Evolutionary conservation across 1,140 invertebrate species (phyloP).

Genomic region (Diabrotica undecimpunctata): DNA sequence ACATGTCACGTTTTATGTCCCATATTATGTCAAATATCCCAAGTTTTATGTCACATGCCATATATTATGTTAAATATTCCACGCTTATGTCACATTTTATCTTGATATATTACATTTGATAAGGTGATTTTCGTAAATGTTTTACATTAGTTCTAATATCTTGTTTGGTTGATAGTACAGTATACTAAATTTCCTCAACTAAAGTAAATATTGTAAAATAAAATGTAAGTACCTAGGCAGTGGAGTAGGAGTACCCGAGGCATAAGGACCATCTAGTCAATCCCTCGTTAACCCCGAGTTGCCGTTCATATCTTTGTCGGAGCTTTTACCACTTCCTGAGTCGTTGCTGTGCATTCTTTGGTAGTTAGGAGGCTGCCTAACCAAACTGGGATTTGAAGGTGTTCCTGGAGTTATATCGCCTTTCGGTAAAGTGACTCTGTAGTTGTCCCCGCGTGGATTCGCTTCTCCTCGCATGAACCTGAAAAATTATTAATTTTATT

Average conservation of each 20-base stretch:
- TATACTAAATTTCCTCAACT: too few relatives aligned
- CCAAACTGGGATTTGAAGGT: conserved; percentile 57
- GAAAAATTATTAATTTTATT: conserved; percentile 18
- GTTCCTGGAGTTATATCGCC: conserved; percentile 63
- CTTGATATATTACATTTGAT: too few relatives aligned
- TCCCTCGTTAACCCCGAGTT: conserved; percentile 52
- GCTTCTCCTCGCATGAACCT: conserved; percentile 81
- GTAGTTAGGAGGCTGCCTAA: conserved; percentile 66
- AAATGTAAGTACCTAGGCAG: conserved; percentile 36
- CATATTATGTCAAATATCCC: too few relatives aligned
- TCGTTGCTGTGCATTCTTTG: conserved; percentile 84
- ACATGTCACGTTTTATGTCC: too few relatives aligned
- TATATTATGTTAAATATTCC: too few relatives aligned
- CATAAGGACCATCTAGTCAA: conserved; percentile 69
- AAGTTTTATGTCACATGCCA: too few relatives aligned
- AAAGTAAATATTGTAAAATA: too few relatives aligned
- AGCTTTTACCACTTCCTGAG: conserved; percentile 64
- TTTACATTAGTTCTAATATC: too few relatives aligned
- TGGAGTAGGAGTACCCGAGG: conserved; percentile 44
- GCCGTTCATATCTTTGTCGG: conserved; percentile 61
- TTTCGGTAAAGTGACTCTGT: conserved; percentile 48
- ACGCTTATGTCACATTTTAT: too few relatives aligned
- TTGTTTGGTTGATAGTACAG: too few relatives aligned
- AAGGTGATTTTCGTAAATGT: too few relatives aligned
- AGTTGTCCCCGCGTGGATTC: conserved; percentile 45